phyloP scores from a whole-genome alignment of 1,140 invertebrate species.

The Ceratina australensis region DNA sequence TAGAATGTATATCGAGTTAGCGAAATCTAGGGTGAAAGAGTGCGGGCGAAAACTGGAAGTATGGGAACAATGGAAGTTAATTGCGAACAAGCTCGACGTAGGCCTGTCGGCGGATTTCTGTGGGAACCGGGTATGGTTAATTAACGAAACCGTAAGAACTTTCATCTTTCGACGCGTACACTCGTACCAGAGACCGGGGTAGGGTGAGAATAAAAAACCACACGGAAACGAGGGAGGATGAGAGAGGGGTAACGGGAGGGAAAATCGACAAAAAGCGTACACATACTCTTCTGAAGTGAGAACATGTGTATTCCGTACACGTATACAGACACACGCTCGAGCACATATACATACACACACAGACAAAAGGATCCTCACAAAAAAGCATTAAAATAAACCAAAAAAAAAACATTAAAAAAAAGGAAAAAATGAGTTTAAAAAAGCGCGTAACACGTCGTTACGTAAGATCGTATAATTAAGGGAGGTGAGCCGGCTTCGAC shows the following conservation, averaged over 20 bases:
- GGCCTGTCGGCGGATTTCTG: slow-evolving; percentile 30
- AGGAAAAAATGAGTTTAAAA: background rate
- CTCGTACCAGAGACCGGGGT: background rate
- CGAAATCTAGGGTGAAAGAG: background rate
- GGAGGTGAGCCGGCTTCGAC: background rate
- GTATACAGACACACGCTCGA: slow-evolving; percentile 16
- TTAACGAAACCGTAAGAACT: slow-evolving; percentile 34
- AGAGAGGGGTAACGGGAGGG: no score
- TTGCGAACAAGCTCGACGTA: slow-evolving; percentile 3
- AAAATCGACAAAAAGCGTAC: slow-evolving; percentile 15
- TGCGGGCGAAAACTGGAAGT: background rate
- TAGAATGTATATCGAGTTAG: slow-evolving; percentile 7
- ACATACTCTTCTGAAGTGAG: slow-evolving; percentile 1
- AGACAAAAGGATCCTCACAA: slow-evolving; percentile 13
- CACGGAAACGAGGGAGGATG: background rate
- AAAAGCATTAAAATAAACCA: background rate
- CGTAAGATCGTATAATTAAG: slow-evolving; percentile 51
- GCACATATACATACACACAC: slow-evolving; percentile 9
- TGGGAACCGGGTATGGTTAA: slow-evolving; percentile 40
- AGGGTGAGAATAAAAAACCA: background rate
- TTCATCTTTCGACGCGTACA: slow-evolving; percentile 19
- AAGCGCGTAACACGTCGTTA: slow-evolving; percentile 38
- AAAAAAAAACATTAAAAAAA: background rate
- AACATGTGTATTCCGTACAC: background rate
- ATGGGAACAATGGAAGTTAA: background rate